Conservation (phyloP, 1,140 invertebrate genomes). For the Adoxophyes honmai region DNA sequence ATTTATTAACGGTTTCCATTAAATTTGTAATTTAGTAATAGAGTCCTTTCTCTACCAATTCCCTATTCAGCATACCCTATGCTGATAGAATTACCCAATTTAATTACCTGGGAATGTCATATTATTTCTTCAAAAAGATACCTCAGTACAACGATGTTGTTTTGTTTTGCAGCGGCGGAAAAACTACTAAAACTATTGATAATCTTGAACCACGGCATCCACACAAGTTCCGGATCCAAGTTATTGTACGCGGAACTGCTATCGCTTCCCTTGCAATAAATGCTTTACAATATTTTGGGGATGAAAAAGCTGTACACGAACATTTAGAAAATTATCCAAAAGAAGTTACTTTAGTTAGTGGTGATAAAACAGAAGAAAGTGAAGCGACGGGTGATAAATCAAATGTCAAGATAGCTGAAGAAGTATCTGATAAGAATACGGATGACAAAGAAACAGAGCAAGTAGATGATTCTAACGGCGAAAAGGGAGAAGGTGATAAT, state of each 20-base stretch:
- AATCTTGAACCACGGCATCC: conserved; percentile 56
- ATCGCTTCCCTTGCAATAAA: conserved; percentile 26
- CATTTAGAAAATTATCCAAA: not conserved
- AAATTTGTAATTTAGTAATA: no score
- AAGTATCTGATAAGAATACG: not conserved
- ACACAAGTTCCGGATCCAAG: conserved; percentile 51
- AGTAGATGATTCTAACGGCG: not conserved
- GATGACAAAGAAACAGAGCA: not conserved
- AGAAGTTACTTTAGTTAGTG: not conserved
- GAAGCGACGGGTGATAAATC: not conserved
- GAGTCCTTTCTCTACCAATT: no score
- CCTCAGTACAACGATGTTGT: no score
- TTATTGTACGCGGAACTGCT: conserved; percentile 40
- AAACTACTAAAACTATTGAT: conserved; percentile 49
- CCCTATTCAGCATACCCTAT: no score
- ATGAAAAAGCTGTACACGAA: conserved; percentile 27
- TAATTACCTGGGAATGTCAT: no score
- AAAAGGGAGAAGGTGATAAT: not conserved
- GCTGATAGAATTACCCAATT: no score
- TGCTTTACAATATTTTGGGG: conserved; percentile 31
- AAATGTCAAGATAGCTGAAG: not conserved
- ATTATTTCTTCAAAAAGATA: no score
- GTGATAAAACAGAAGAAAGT: not conserved
- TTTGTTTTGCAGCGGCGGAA: conserved; percentile 49
- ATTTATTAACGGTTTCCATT: no score